These are phyloP conservation scores for Pangasius mekongensis DNA, from an alignment of 2,797 vertebrate species.

Conservation along the genomic window DNA sequence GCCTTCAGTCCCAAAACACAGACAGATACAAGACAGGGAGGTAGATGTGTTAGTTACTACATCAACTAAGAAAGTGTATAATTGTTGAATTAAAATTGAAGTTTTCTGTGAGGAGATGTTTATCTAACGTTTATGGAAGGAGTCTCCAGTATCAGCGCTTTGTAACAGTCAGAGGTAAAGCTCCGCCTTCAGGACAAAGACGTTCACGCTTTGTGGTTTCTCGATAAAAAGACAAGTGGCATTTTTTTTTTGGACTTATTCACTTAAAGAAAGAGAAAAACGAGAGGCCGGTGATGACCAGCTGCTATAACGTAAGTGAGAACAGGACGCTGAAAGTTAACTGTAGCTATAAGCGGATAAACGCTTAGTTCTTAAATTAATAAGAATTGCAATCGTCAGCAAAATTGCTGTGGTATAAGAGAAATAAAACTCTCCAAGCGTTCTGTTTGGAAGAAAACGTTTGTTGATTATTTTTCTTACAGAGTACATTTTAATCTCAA, in stretches of 20 bases:
- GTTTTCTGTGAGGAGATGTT: neutral
- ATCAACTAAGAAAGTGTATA: neutral
- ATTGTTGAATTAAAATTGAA: neutral
- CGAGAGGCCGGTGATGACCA: neutral
- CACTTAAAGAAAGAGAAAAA: neutral
- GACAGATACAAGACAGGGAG: neutral
- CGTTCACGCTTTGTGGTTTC: neutral
- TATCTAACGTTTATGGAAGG: neutral
- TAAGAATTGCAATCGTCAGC: neutral
- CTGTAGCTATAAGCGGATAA: neutral
- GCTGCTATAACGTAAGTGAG: neutral
- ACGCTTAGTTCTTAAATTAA: no score
- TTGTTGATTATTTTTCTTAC: neutral
- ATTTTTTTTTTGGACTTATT: neutral
- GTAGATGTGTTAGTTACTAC: neutral
- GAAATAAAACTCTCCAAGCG: neutral
- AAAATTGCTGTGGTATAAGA: neutral
- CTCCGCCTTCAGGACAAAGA: neutral
- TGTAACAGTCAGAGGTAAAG: neutral
- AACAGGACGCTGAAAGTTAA: neutral
- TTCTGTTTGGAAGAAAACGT: neutral
- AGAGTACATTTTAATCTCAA: no score
- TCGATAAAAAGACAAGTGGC: neutral
- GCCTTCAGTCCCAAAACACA: slow-evolving; percentile 74
- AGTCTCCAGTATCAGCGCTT: slow-evolving; percentile 10